phyloP scores from a whole-genome alignment of 2,888 invertebrate species.

The Synanthedon vespiformis region DNA sequence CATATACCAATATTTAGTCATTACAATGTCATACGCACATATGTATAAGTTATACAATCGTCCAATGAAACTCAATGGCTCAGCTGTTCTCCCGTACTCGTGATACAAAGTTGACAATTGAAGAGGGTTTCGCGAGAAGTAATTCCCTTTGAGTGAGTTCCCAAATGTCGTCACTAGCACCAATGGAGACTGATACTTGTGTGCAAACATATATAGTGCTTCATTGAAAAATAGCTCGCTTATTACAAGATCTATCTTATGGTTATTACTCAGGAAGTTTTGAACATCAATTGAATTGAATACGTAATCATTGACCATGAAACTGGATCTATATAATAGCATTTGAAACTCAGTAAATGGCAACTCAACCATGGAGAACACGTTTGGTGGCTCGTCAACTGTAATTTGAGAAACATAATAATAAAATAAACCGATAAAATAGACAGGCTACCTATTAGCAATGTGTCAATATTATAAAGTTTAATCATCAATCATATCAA shows the following conservation, averaged over 20 bases:
- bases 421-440: too few species aligned
- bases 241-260: conserved; percentile 10
- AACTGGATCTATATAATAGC: conserved; percentile 5
- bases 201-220: conserved; percentile 11
- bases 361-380: conserved; percentile 6
- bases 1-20: not conserved
- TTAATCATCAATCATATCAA: too few species aligned
- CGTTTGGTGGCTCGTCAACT: conserved; percentile 5
- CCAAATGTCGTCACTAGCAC: conserved; percentile 10
- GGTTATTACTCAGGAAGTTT: conserved; percentile 8
- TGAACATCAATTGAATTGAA: conserved; percentile 10
- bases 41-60: conserved; percentile 7
- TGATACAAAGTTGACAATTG: conserved; percentile 9
- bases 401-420: not conserved
- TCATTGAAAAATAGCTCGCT: conserved; percentile 10
- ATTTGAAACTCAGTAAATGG: conserved; percentile 6
- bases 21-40: conserved; percentile 1
- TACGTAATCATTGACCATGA: conserved; percentile 5
- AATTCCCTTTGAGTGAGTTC: conserved; percentile 9
- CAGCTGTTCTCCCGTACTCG: conserved; percentile 5
- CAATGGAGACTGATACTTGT: conserved; percentile 10
- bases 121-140: conserved; percentile 9
- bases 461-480: too few species aligned
- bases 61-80: conserved; percentile 8
- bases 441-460: too few species aligned